Percentiles rank a stretch among this genome's conserved stretches.
phyloP scores from a whole-genome alignment of 2,797 vertebrate genomes.

The Sebastes steindachneri region DNA sequence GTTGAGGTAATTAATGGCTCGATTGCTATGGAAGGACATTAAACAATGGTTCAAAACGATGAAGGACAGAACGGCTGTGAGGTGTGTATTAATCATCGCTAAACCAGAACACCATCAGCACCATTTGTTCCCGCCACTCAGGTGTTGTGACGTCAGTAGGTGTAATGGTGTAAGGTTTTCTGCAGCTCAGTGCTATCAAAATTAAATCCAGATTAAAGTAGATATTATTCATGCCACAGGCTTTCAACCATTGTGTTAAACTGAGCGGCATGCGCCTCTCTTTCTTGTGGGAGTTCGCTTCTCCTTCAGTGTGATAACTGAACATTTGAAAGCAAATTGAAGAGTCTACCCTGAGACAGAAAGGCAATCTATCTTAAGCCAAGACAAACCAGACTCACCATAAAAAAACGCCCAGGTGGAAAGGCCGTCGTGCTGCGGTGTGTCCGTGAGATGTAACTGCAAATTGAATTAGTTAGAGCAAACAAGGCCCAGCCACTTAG shows the following conservation, averaged over 20 bases:
- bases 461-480: conserved; percentile 19
- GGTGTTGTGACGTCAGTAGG: neutral
- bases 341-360: conserved; percentile 16
- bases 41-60: neutral
- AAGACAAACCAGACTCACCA: conserved; percentile 9
- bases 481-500: conserved; percentile 8
- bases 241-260: conserved; percentile 1
- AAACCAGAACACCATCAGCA: neutral
- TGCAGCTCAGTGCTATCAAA: neutral
- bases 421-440: conserved; percentile 14
- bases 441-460: neutral
- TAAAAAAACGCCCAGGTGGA: conserved; percentile 9
- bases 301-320: conserved; percentile 8
- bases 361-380: conserved; percentile 3
- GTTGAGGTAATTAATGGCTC: neutral
- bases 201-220: neutral
- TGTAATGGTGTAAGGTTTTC: neutral
- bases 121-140: neutral
- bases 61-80: conserved; percentile 1
- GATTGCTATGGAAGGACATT: neutral
- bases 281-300: neutral
- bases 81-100: neutral
- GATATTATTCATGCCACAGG: neutral
- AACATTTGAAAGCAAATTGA: conserved; percentile 30
- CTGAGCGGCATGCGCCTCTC: neutral